Percentiles rank a stretch among this genome's conserved stretches.
Evolutionary conservation across 1,140 invertebrate genomes (phyloP).

Genomic region (silkworm (Bombyx mori)): DNA sequence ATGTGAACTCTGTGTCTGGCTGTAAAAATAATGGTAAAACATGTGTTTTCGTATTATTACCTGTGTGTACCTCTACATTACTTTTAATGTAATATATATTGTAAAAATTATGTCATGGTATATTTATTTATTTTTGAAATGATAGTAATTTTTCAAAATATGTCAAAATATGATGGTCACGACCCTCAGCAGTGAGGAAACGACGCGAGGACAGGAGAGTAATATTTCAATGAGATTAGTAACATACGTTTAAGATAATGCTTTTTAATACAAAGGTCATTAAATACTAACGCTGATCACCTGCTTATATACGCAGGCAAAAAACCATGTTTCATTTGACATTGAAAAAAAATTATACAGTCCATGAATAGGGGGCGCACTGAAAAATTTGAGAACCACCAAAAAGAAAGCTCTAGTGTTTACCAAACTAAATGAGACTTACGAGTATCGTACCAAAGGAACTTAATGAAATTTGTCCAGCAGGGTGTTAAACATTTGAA

Average conservation of each 20-base stretch:
- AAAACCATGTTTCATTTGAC: not conserved
- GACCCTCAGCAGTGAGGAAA: too few species aligned
- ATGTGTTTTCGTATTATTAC: not conserved
- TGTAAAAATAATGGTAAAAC: not conserved
- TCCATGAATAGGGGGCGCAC: not conserved
- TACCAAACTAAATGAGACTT: constrained; percentile 15
- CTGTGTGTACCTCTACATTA: too few species aligned
- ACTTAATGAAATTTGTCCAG: constrained; percentile 15
- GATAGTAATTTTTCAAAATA: too few species aligned
- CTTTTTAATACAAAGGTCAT: not conserved
- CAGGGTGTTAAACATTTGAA: not conserved
- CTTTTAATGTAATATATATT: too few species aligned
- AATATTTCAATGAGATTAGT: not conserved
- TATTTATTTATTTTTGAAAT: too few species aligned
- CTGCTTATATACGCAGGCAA: not conserved
- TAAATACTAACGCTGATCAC: not conserved
- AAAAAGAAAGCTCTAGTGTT: constrained; percentile 9
- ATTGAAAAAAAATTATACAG: not conserved
- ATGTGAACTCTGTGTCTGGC: not conserved
- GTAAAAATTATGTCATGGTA: too few species aligned
- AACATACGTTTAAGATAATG: not conserved
- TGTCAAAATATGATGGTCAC: too few species aligned
- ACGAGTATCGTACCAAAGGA: constrained; percentile 8
- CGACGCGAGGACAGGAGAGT: too few species aligned
- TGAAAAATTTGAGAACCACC: constrained; percentile 3